Evolutionary conservation across 2,797 vertebrate genomes (phyloP), one percentile per base, ranked within the genome.

Genomic region (Cryptoblepharus egeriae): DNA sequence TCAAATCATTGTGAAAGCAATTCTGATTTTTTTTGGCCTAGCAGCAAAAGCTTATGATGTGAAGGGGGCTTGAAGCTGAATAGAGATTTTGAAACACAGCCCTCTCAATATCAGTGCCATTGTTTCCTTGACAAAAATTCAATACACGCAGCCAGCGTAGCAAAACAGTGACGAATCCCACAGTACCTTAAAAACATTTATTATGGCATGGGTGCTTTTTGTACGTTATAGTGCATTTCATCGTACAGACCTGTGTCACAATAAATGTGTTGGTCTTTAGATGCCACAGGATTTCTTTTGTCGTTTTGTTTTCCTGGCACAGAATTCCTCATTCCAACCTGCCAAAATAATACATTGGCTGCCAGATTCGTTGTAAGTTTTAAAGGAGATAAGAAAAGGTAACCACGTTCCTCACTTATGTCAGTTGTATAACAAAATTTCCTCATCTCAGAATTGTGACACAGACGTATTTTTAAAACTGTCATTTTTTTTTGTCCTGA

Each of bases 1-100:
- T 64, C 63, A 13, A 30, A 13, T 16, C 35, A 68, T 88, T 86
- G 90, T 82, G 6, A 20, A 8, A 30, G 2, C 3, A 45, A 64
- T 79, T 85, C 86, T 85, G 65, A 85, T 82, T 81, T 90, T 87
- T 92, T 90, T 57, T 92, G n/a, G 84, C 68, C 89, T 0, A 1
- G 84, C 85, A 83, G 84, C 65, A 77, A 82, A 42, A 90, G 70
- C 60, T 81, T 64, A 68, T 88, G 87, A 85, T 81, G 82, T 83
- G 60, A 77, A 60, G 0, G 0, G 82, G 88, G 88, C 20, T 37
- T 76, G 84, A 82, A 85, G 85, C 85, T 90, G 80, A 74, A 58
- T 39, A 85, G 42, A 45, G 49, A 84, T 81, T 55, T 35, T 83
- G 87, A 77, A 73, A 75, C 13, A 9, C 12, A 32, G 32, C 13